A percentile compares a stretch with the other conserved stretches of the same genome.
Evolutionary conservation across 2,888 invertebrate genomes (phyloP).

Genomic region (Tenthredo distinguenda): DNA sequence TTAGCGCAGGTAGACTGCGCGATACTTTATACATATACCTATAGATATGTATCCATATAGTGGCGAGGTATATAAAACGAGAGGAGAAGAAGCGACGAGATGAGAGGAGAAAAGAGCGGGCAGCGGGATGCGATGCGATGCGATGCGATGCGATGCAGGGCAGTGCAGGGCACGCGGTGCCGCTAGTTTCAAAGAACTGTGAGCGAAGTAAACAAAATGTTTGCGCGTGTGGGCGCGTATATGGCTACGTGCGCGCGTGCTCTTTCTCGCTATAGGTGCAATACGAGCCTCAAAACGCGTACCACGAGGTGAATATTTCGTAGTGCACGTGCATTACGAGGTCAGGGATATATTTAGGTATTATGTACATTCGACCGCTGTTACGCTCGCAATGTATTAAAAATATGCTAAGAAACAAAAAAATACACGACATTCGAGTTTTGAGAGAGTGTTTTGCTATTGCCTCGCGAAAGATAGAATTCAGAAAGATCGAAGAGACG

Average conservation of each 20-base stretch:
- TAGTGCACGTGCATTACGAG: neutral
- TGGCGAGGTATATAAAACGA: neutral
- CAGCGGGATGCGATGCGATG: neutral
- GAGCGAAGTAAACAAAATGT: constrained; percentile 77
- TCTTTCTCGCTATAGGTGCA: neutral
- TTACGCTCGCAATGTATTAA: too few relatives aligned
- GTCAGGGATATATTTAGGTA: too few relatives aligned
- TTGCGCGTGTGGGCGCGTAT: constrained; percentile 65
- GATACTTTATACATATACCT: neutral
- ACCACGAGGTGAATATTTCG: neutral
- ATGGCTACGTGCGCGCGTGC: constrained; percentile 21
- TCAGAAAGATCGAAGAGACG: too few relatives aligned
- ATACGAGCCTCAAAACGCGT: neutral
- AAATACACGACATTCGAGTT: too few relatives aligned
- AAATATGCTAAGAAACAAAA: too few relatives aligned
- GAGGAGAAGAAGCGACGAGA: constrained; percentile 44
- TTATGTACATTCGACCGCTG: too few relatives aligned
- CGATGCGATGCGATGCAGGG: too few relatives aligned
- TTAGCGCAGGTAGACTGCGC: neutral
- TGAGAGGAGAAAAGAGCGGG: constrained; percentile 5
- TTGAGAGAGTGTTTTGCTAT: too few relatives aligned
- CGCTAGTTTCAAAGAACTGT: constrained; percentile 73
- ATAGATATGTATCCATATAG: neutral
- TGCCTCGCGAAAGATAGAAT: too few relatives aligned
- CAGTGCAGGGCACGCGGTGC: constrained; percentile 60